Conservation (phyloP, 2,797 vertebrate genomes). For the Acrocephalus scirpaceus region DNA sequence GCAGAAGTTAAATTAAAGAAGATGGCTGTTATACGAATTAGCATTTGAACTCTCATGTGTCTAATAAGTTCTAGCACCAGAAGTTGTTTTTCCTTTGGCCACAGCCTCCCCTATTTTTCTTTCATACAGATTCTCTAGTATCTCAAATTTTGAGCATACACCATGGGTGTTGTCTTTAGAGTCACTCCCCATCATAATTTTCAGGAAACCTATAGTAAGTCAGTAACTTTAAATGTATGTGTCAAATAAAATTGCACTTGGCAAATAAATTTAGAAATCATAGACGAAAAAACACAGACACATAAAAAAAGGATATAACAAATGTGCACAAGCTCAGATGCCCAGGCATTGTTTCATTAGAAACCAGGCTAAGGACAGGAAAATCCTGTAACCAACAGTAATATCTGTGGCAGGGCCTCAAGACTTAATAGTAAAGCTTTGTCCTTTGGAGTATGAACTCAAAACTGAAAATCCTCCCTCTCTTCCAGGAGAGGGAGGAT, state of each 20-base stretch:
- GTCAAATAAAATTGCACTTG: neutral
- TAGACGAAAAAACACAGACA: neutral
- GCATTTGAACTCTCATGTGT: neutral
- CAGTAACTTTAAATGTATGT: neutral
- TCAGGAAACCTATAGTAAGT: neutral
- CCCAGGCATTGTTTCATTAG: neutral
- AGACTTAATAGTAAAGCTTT: neutral
- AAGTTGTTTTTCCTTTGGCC: neutral
- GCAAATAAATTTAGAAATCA: neutral
- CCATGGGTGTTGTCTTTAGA: neutral
- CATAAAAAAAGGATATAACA: neutral
- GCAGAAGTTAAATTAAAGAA: neutral
- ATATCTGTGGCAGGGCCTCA: neutral
- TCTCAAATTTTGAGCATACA: neutral
- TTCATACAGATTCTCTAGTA: neutral
- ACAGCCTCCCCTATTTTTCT: neutral
- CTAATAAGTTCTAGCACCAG: neutral
- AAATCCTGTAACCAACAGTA: neutral
- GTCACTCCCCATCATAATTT: neutral
- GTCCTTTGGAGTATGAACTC: neutral
- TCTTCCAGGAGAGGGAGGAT: neutral
- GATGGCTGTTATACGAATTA: neutral
- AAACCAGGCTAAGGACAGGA: conserved; percentile 23
- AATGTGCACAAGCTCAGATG: conserved; percentile 1
- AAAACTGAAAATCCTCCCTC: neutral